Base-by-base conservation (phyloP, 2,113 vertebrate species). In the Hyla sarda region DNA sequence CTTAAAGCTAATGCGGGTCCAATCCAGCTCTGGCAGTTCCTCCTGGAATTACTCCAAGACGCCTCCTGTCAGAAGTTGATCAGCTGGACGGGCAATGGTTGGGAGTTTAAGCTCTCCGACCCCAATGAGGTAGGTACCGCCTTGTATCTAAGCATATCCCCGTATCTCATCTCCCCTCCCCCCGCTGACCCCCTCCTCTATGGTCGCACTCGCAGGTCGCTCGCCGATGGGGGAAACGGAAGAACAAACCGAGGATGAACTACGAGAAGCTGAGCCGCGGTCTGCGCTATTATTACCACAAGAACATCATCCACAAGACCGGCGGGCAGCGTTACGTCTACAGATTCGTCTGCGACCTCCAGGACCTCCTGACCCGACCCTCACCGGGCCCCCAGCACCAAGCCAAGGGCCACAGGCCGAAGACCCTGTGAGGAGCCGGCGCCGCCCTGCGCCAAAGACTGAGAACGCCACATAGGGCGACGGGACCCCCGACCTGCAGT, bases 181-280 rank as follows among this genome's bases (percentile, higher is more conserved):
- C 41, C 41, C 41, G 41, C 41, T 41, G 41, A 41, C 41, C 41
- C 41, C 41, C 41, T 41, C 3, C 41, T 41, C 41, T 7, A 1
- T 3, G 21, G 0, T 79, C 25, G 34, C 54, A 21, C 7, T 32
- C 0, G 0, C 89, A 96, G 95, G 95, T 96, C 82, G 95, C 96
- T 2, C 94, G 95, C 37, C 93, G 95, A 60, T 96, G 96, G 96
- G 96, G 96, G 37, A 94, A 94, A 88, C 94, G 96, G 77, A 96
- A 96, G 91, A 96, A 96, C 92, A 96, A 96, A 80, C 96, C 96
- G 1, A 95, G 95, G 89, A 96, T 96, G 96, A 96, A 96, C 92
- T 96, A 96, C 1, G 96, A 96, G 93, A 96, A 96, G 91, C 76
- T 96, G 89, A 96, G 95, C 87, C 95, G 95, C 0, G 96, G 95